phyloP scores from a whole-genome alignment of 2,888 invertebrate genomes.

The Euzetes globulus region DNA sequence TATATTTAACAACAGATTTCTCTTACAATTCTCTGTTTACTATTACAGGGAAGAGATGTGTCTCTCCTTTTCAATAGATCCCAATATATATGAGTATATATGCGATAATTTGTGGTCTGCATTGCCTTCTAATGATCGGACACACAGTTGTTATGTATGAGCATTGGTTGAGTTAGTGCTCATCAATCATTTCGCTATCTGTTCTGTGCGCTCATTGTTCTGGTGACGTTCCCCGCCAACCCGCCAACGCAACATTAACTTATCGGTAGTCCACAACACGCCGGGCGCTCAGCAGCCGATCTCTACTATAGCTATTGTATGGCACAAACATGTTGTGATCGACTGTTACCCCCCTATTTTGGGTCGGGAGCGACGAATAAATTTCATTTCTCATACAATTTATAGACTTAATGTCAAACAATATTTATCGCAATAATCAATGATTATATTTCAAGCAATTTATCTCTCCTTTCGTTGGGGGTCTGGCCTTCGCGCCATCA shows the following conservation, averaged over 20 bases:
- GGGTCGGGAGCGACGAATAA: neutral
- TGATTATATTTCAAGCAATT: neutral
- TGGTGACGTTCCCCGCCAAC: too few species aligned
- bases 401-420: neutral
- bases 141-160: slow-evolving; percentile 18
- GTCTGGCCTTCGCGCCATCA: neutral
- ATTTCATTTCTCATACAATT: neutral
- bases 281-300: neutral
- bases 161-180: neutral
- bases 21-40: too few species aligned
- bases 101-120: slow-evolving; percentile 22
- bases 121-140: slow-evolving; percentile 16
- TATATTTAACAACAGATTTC: neutral
- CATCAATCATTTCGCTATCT: slow-evolving; percentile 5
- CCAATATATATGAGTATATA: neutral
- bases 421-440: neutral
- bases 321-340: neutral
- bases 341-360: neutral
- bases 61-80: neutral
- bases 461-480: neutral
- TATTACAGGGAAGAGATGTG: too few species aligned
- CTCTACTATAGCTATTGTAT: neutral
- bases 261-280: slow-evolving; percentile 12
- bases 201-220: neutral
- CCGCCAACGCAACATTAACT: slow-evolving; percentile 9